phyloP scores from a whole-genome alignment of 2,888 invertebrate species.

The Germaria angustata region DNA sequence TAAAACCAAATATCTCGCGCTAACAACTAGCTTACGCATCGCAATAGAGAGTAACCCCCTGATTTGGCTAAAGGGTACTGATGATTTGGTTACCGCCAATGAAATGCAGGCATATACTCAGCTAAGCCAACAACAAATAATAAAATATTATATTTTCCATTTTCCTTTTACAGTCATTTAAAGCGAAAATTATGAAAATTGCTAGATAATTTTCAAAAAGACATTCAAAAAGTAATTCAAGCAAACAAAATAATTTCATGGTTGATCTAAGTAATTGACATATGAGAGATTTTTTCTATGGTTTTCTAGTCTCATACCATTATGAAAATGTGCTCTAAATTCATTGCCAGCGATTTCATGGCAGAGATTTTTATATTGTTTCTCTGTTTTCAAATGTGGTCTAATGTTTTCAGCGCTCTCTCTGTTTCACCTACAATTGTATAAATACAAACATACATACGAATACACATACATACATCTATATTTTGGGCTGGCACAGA shows the following conservation, averaged over 20 bases:
- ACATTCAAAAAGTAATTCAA: slow-evolving; percentile 21
- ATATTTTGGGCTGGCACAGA: slow-evolving; percentile 28
- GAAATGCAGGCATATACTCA: too few species aligned
- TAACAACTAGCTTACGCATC: too few species aligned
- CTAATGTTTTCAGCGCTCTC: neutral
- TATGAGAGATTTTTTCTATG: slow-evolving; percentile 17
- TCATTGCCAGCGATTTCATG: slow-evolving; percentile 27
- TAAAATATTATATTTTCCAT: too few species aligned
- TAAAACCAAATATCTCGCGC: too few species aligned
- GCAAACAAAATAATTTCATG: slow-evolving; percentile 45
- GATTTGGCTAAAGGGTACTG: too few species aligned
- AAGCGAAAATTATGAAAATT: neutral
- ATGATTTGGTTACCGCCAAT: too few species aligned
- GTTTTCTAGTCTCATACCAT: slow-evolving; percentile 15
- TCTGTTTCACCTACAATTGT: neutral
- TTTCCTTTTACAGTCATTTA: neutral
- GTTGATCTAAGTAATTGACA: slow-evolving; percentile 46
- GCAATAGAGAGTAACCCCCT: too few species aligned
- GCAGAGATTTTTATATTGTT: neutral
- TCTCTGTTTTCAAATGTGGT: slow-evolving; percentile 12
- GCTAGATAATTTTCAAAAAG: neutral
- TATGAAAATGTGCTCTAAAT: slow-evolving; percentile 47
- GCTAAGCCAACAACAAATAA: too few species aligned
- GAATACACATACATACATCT: too few species aligned
- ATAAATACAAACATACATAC: too few species aligned